Evolutionary conservation across 92 coral and sea anemone species (phyloP).

Genomic region (Diadumene lineata): DNA sequence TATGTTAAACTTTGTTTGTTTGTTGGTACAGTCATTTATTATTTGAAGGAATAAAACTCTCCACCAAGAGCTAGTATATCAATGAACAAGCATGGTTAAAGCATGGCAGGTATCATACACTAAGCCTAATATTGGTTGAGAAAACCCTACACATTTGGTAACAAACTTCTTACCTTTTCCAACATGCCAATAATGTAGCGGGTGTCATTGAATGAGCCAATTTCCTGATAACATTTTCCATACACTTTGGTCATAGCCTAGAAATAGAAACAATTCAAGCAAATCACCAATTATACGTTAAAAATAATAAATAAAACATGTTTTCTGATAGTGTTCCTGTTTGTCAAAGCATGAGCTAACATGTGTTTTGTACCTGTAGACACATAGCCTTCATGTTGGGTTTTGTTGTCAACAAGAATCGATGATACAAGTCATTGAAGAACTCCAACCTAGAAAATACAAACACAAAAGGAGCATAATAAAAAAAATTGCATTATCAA

Average conservation of each 20-base stretch:
- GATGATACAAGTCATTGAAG: conserved; percentile 96
- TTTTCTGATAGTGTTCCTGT: not conserved
- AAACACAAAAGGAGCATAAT: not conserved
- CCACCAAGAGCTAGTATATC: too few relatives aligned
- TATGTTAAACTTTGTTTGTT: too few relatives aligned
- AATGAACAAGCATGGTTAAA: too few relatives aligned
- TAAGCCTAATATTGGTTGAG: too few relatives aligned
- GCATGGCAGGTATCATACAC: too few relatives aligned
- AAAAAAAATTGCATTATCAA: too few relatives aligned
- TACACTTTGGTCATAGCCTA: conserved; percentile 99
- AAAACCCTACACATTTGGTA: too few relatives aligned
- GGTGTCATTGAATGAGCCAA: conserved; percentile 97
- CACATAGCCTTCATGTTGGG: conserved; percentile 97
- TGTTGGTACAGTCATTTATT: too few relatives aligned
- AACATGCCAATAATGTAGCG: conserved; percentile 97
- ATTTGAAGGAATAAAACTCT: too few relatives aligned
- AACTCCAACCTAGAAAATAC: conserved; percentile 74
- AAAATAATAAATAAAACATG: too few relatives aligned
- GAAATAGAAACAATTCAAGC: not conserved
- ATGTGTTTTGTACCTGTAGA: conserved; percentile 78
- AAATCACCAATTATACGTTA: too few relatives aligned
- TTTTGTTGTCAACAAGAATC: conserved; percentile 91
- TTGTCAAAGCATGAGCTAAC: not conserved
- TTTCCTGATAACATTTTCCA: conserved; percentile 87
- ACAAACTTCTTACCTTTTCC: conserved; percentile 70